Percentiles rank a stretch among this genome's conserved stretches.
Evolutionary conservation across 30 jellyfish, hydroid and myxozoan genomes (phyloP).

Genomic region (Pseudorhiza aurosa): DNA sequence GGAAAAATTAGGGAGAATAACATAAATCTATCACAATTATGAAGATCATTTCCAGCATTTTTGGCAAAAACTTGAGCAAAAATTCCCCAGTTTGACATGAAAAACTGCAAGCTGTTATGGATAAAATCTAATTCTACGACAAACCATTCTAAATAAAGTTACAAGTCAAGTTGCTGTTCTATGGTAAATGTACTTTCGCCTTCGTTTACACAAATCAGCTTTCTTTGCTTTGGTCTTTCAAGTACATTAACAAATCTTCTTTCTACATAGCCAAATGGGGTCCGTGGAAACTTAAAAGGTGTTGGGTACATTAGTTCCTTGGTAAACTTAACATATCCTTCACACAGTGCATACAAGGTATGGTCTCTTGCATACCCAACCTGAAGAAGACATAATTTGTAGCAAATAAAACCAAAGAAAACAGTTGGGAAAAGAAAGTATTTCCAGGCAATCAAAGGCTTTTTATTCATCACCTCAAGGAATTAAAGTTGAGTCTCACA

Average conservation of each 20-base stretch:
- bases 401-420: neutral
- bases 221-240: conserved; percentile 81
- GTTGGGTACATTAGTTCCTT: conserved; percentile 67
- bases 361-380: conserved; percentile 93
- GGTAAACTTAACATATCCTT: conserved; percentile 84
- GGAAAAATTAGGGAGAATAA: too few relatives aligned
- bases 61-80: too few relatives aligned
- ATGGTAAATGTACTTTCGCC: conserved; percentile 26
- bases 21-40: too few relatives aligned
- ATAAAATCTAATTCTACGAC: too few relatives aligned
- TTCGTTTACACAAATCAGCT: conserved; percentile 72
- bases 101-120: too few relatives aligned
- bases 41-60: too few relatives aligned
- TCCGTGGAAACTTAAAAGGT: conserved; percentile 42
- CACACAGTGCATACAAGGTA: conserved; percentile 80
- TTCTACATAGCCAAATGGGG: conserved; percentile 71
- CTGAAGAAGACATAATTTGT: conserved; percentile 41
- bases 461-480: too few relatives aligned
- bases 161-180: too few relatives aligned
- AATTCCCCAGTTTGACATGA: too few relatives aligned
- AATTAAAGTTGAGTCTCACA: too few relatives aligned
- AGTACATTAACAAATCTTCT: conserved; percentile 76
- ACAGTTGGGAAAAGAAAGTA: neutral
- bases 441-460: too few relatives aligned
- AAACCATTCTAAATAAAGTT: too few relatives aligned